Evolutionary conservation across 2,888 invertebrate genomes (phyloP).

Genomic region (Lissocephala sabroskyi): DNA sequence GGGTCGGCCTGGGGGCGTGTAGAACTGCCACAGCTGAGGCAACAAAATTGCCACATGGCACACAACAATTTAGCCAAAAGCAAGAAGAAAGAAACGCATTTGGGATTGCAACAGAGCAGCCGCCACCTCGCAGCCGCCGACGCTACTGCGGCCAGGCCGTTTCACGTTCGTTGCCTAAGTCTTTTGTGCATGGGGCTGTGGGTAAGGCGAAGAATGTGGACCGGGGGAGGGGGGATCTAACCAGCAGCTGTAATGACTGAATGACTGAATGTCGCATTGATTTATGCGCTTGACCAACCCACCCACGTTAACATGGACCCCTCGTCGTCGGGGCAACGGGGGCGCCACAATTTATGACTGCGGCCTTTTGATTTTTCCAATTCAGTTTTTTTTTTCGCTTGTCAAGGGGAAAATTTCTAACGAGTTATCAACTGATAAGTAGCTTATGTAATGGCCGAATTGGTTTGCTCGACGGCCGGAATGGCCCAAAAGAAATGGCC

Average conservation of each 20-base stretch:
- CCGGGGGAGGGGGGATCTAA: conserved; percentile 1
- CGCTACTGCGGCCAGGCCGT: conserved; percentile 3
- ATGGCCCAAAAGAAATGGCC: conserved; percentile 39
- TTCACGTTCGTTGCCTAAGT: conserved; percentile 55
- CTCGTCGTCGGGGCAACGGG: too few relatives aligned
- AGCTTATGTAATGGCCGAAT: conserved; percentile 54
- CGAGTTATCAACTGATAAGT: conserved; percentile 65
- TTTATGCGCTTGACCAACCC: conserved; percentile 61
- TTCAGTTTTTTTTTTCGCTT: too few relatives aligned
- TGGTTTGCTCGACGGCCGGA: too few relatives aligned
- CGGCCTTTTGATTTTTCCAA: too few relatives aligned
- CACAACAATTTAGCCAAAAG: conserved; percentile 13
- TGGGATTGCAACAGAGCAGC: conserved; percentile 46
- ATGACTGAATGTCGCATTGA: conserved; percentile 43
- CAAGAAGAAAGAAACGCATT: conserved; percentile 49
- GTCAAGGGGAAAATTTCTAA: too few relatives aligned
- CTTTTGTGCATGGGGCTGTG: conserved; percentile 39
- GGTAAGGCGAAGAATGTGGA: conserved; percentile 38
- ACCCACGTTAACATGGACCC: too few relatives aligned
- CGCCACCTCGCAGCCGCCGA: too few relatives aligned
- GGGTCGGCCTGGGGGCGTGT: background rate
- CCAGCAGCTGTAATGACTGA: too few relatives aligned
- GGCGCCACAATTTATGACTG: too few relatives aligned
- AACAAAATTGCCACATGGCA: too few relatives aligned
- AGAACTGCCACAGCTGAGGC: background rate